Base-by-base conservation (phyloP, 2,113 vertebrate species). In the Sinocyclocheilus anshuiensis region DNA sequence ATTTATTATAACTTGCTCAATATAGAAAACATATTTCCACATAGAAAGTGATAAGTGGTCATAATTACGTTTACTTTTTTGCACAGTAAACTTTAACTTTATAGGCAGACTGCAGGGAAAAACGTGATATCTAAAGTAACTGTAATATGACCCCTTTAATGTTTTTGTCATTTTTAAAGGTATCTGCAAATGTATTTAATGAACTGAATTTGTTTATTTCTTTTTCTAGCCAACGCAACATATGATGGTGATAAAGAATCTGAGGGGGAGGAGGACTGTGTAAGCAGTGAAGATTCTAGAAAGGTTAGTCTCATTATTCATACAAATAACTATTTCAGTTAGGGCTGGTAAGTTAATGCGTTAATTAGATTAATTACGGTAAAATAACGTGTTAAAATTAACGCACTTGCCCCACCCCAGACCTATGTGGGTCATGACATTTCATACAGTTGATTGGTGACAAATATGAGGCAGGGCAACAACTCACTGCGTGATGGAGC, bases 201-300 rank as follows among this genome's bases (percentile, higher is more conserved):
- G 1, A 7, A 42, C 2, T 42, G n/a, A 84, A 59, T 67, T 61
- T 45, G 1, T 4, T 55, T 22, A 84, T 78, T 8, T 77, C 8
- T 84, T 71, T 87, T 82, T 53, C 15, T 93, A 99, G 98, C 98
- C 88, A 99, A 98, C 50, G 95, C 97, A 74, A 95, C 94, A 0
- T 98, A 95, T 91, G 98, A 99, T 81, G 98, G 97, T 36, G 98
- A 99, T 92, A 99, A 98, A 88, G 98, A 99, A 75, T 99, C 97
- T 1, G 98, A 99, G 87, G 96, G 94, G 89, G 98, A 99, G 81
- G 95, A 97, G 22, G 98, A 99, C 75, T 93, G 94, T 55, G 96
- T 96, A 5, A 97, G 96, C 89, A 96, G 97, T 88, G 98, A 99
- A 91, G 98, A 99, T 87, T 93, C 98, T 39, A 97, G 97, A 91